Evolutionary conservation across 2,888 invertebrate species (phyloP).

Genomic region (Athalia circularis): DNA sequence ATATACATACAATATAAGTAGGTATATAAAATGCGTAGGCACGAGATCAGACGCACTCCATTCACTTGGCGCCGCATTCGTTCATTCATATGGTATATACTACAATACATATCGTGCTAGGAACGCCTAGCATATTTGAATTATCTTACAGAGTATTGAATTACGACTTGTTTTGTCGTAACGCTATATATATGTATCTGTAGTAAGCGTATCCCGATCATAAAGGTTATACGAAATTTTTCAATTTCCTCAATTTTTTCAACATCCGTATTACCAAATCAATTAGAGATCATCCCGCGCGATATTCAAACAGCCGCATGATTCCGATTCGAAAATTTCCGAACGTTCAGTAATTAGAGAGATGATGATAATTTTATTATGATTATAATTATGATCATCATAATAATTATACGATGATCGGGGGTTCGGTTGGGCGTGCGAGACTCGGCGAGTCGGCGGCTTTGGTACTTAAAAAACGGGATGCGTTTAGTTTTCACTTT

Average conservation of each 20-base stretch:
- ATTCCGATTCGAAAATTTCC: no score
- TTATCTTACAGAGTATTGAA: not conserved
- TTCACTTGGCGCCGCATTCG: constrained; percentile 74
- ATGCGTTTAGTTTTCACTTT: constrained; percentile 41
- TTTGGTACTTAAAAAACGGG: constrained; percentile 38
- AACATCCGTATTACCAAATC: no score
- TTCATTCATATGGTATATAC: constrained; percentile 62
- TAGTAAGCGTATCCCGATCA: no score
- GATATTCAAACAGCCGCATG: no score
- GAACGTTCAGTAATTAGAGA: no score
- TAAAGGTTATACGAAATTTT: no score
- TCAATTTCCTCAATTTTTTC: no score
- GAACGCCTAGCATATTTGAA: constrained; percentile 23
- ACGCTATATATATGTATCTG: no score
- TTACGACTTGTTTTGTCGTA: constrained; percentile 2
- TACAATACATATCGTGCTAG: not conserved
- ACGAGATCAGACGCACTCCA: constrained; percentile 71
- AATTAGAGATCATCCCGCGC: no score
- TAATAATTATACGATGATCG: not conserved
- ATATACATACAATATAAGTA: constrained; percentile 45
- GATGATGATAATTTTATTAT: no score
- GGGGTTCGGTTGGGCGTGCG: constrained; percentile 14
- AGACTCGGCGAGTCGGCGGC: constrained; percentile 6
- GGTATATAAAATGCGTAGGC: constrained; percentile 59
- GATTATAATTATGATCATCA: not conserved